Percentiles rank a stretch among this genome's conserved stretches.
phyloP scores from a whole-genome alignment of 2,113 vertebrate genomes.

The Psammodynastes pulverulentus region DNA sequence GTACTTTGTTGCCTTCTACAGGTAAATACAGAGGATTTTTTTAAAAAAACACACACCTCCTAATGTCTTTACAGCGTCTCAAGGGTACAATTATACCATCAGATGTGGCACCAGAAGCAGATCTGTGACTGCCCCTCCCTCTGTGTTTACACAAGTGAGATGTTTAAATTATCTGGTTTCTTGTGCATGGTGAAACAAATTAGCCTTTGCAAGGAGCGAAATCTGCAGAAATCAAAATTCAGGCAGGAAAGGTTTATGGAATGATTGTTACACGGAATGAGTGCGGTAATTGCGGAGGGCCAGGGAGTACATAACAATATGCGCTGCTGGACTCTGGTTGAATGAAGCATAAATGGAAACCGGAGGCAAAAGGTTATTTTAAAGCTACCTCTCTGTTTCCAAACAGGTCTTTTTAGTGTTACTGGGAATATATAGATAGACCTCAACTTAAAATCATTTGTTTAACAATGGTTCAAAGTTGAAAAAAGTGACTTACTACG shows the following conservation, averaged over 20 bases:
- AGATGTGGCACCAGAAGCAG: background rate
- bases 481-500: background rate
- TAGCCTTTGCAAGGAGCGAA: background rate
- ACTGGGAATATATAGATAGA: background rate
- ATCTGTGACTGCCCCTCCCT: slow-evolving; percentile 11
- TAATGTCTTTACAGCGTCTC: slow-evolving; percentile 7
- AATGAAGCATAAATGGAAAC: background rate
- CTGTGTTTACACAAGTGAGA: slow-evolving; percentile 28
- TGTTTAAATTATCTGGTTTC: slow-evolving; percentile 27
- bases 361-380: background rate
- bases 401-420: background rate
- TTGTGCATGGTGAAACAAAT: slow-evolving; percentile 14
- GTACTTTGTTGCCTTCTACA: slow-evolving; percentile 1
- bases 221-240: background rate
- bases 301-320: background rate
- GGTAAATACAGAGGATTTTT: slow-evolving; percentile 14
- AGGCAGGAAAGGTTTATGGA: background rate
- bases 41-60: background rate
- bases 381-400: background rate
- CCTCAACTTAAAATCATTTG: background rate
- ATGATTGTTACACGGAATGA: too few relatives aligned
- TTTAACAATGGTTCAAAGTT: background rate
- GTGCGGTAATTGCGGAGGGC: background rate
- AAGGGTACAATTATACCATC: slow-evolving; percentile 19
- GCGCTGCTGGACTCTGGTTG: background rate